Conservation (phyloP, 2,888 invertebrate genomes). For the Crossocerus cetratus region DNA sequence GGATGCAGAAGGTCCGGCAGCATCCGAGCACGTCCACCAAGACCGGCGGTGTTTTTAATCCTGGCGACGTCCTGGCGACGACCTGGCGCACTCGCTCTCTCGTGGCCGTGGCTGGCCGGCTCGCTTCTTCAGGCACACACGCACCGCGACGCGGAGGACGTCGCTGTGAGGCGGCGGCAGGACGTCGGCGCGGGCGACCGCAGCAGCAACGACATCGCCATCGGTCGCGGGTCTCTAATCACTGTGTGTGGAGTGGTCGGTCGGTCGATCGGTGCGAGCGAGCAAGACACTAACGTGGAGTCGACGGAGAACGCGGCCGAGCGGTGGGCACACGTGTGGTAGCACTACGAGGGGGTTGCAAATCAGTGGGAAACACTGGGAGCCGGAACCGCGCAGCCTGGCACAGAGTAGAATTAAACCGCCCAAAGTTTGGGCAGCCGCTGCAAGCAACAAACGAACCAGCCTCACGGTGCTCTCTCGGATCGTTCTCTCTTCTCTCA, state of each 20-base stretch:
- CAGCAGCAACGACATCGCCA: constrained; percentile 66
- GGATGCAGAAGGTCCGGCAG: no score
- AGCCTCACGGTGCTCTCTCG: constrained; percentile 62
- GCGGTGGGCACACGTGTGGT: background rate
- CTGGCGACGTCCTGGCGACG: no score
- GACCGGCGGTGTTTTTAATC: no score
- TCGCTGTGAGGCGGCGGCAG: constrained; percentile 41
- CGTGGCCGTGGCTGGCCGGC: no score
- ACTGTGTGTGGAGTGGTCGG: no score
- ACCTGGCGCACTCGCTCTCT: no score
- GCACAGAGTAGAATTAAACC: constrained; percentile 52
- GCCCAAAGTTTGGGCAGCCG: constrained; percentile 66
- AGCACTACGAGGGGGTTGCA: background rate
- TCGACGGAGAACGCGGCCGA: background rate
- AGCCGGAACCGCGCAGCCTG: constrained; percentile 50
- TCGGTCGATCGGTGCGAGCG: background rate
- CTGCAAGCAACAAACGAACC: constrained; percentile 70
- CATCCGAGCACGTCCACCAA: no score
- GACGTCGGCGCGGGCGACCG: constrained; percentile 68
- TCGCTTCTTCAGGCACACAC: constrained; percentile 46
- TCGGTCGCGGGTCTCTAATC: constrained; percentile 26
- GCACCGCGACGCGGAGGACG: constrained; percentile 51
- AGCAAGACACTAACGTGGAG: background rate
- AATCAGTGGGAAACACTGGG: constrained; percentile 32
- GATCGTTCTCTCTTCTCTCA: constrained; percentile 71